Evolutionary conservation across 2,113 vertebrate genomes (phyloP), one percentile per base, ranked within the genome.

Genomic region (Nyctibius bracteatus): DNA sequence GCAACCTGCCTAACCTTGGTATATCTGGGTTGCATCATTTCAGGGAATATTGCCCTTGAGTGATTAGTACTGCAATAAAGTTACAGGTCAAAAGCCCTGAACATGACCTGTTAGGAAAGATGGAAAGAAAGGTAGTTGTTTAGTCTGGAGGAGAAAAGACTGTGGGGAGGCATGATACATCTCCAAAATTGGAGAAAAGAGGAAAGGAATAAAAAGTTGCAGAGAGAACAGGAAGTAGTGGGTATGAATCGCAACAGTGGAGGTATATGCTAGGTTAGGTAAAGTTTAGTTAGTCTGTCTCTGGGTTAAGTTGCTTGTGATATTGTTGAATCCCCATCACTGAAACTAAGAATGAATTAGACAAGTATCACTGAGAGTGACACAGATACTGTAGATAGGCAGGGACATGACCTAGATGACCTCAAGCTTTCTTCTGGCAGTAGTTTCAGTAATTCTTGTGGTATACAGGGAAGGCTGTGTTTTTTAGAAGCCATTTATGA

Each of bases 41-140:
- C 81, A 80, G 71, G 54, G 58, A 95, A 65, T 73, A 62, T 52
- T 82, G 28, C 52, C 63, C 33, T 49, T 54, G 57, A 58, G n/a
- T 87, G 28, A 81, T 92, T 52, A 89, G 43, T 67, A 54, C 24
- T 41, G 35, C 57, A 90, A 6, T 63, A 47, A 66, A 84, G 65
- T 65, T 86, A 52, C n/a, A 55, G 44, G 71, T 90, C 82, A 88
- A 88, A 91, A 78, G 23, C 75, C 93, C 72, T 92, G 88, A 92
- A 90, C n/a, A 44, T 19, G 71, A 83, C 62, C 58, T 86, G 59
- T 47, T 88, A 65, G 66, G 41, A 82, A 88, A 86, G 51, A 86
- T 43, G 17, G 41, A 70, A 77, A 62, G 35, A 92, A 61, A 83
- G 5, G 21, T 37, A 5, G 10, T 83, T 85, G 31, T 93, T 93